Percentiles rank a stretch among this genome's conserved stretches.
Conservation (phyloP, 2,113 vertebrate genomes). For the Dromaius novaehollandiae region DNA sequence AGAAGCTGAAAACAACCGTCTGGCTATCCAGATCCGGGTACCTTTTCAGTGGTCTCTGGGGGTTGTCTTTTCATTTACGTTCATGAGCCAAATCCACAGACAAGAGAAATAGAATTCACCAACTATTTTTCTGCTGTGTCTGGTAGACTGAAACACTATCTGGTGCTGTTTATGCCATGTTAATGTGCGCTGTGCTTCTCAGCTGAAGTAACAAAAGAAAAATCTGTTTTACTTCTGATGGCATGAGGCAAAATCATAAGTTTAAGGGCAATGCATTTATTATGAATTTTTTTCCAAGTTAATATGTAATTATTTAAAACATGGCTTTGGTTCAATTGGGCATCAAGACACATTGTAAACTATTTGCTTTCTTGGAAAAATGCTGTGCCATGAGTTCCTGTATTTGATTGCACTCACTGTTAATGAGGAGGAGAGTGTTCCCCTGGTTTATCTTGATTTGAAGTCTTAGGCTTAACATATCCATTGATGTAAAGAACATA, state of each 20-base stretch:
- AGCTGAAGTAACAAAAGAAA: not conserved
- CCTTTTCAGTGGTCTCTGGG: not conserved
- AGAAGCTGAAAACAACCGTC: conserved; percentile 88
- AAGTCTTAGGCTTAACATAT: not conserved
- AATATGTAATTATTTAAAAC: not conserved
- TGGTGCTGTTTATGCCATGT: not conserved
- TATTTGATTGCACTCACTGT: not conserved
- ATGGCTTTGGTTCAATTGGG: not conserved
- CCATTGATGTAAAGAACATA: not conserved
- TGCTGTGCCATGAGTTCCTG: not conserved
- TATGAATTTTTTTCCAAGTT: not conserved
- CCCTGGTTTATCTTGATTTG: not conserved
- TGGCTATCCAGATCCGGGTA: conserved; percentile 86
- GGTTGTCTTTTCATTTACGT: not conserved
- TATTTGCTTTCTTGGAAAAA: not conserved
- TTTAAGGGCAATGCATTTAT: not conserved
- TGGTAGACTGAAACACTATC: not conserved
- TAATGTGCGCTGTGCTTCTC: not conserved
- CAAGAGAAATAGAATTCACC: not conserved
- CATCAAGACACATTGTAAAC: not conserved
- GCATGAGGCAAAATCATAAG: not conserved
- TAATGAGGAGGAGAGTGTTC: not conserved
- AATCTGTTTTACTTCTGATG: not conserved
- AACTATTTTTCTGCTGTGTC: not conserved
- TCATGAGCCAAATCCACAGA: not conserved